These are phyloP conservation scores for Pimephales promelas DNA, from an alignment of 2,113 vertebrate genomes.

Conservation along the genomic window DNA sequence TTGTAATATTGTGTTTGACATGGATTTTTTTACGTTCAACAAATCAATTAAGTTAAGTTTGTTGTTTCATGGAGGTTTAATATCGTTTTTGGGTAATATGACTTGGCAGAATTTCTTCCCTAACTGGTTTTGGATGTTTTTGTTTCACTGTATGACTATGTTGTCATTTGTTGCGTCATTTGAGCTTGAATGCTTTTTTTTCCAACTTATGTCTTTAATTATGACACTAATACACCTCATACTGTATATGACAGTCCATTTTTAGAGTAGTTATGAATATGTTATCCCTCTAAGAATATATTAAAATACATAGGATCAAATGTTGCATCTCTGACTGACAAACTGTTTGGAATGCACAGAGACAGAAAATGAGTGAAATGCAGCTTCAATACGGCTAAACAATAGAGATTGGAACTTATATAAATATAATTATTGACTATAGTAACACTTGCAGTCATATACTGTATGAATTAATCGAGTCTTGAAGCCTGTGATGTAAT, in stretches of 20 bases:
- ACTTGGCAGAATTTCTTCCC: not conserved
- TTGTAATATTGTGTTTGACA: not conserved
- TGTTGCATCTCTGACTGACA: too few species aligned
- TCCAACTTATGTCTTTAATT: not conserved
- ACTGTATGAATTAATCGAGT: not conserved
- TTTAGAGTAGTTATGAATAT: not conserved
- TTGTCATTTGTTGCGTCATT: not conserved
- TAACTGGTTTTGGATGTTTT: conserved; percentile 5
- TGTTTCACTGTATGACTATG: not conserved
- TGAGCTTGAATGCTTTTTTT: not conserved
- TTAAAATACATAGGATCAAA: not conserved
- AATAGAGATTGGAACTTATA: not conserved
- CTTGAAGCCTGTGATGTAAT: not conserved
- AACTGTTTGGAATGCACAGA: not conserved
- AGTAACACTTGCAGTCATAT: not conserved
- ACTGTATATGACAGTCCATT: not conserved
- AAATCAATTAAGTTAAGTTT: not conserved
- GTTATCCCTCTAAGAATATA: not conserved
- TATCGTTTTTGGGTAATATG: not conserved
- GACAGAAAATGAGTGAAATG: not conserved
- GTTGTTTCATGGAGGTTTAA: not conserved
- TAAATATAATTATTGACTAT: not conserved
- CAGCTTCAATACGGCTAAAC: not conserved
- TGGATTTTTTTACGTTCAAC: not conserved
- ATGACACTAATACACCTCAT: not conserved